Evolutionary conservation across 2,797 vertebrate species (phyloP).

Genomic region (Macrochelys suwanniensis): DNA sequence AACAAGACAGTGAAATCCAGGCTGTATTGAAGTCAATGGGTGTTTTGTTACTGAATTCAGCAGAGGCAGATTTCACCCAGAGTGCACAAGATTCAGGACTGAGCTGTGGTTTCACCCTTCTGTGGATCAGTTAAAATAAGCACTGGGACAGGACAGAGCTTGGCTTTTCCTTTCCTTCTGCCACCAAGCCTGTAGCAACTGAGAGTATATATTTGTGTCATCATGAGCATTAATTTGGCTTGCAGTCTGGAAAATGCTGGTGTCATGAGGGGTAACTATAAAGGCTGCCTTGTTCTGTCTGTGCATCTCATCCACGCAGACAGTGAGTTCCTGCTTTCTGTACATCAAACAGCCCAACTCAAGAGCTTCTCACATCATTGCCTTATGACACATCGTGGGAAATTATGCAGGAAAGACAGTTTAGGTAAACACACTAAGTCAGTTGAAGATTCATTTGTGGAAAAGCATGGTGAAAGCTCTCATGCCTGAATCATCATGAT

Average conservation of each 20-base stretch:
- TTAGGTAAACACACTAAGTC: constrained; percentile 24
- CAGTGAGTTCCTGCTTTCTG: background rate
- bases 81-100: background rate
- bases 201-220: background rate
- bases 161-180: background rate
- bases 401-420: constrained; percentile 21
- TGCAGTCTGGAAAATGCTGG: background rate
- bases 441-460: constrained; percentile 32
- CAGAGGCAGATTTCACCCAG: background rate
- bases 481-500: background rate
- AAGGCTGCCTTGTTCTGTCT: background rate
- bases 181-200: background rate
- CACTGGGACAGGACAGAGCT: background rate
- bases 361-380: background rate
- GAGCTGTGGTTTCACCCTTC: background rate
- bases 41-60: background rate
- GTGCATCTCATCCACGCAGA: accelerated
- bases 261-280: background rate
- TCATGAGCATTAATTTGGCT: constrained; percentile 1
- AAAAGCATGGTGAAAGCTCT: constrained; percentile 13
- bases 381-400: background rate
- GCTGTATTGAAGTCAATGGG: background rate
- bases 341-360: background rate
- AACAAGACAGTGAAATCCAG: background rate
- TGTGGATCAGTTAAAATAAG: background rate